Conservation (phyloP, 2,113 vertebrate species). For the Numida meleagris region DNA sequence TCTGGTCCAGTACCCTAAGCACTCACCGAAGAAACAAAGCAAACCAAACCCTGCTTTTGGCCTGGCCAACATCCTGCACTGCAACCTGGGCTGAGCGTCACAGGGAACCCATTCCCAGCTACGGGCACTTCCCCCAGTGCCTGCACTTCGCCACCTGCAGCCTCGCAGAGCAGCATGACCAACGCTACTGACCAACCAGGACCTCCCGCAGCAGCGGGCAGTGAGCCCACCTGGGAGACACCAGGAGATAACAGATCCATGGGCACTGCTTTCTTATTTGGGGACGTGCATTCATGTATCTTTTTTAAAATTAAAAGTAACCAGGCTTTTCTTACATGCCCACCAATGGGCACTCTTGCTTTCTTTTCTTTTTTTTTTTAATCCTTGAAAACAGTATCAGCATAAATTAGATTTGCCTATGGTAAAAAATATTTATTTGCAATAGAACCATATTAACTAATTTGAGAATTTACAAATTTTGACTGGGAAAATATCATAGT, state of each 20-base stretch:
- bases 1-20: neutral
- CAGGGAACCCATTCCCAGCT: neutral
- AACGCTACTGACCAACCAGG: conserved; percentile 18
- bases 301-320: neutral
- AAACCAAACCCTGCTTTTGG: neutral
- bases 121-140: neutral
- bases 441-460: neutral
- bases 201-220: neutral
- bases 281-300: neutral
- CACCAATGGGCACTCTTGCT: neutral
- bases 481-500: conserved; percentile 13
- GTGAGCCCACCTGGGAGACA: conserved; percentile 16
- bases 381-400: neutral
- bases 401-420: neutral
- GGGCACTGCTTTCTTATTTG: neutral
- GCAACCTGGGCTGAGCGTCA: neutral
- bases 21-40: neutral
- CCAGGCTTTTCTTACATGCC: neutral
- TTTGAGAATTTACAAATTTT: conserved; percentile 47
- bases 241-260: neutral
- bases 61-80: neutral
- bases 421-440: conserved; percentile 11
- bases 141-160: neutral
- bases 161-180: neutral
- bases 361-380: neutral